phyloP scores from a whole-genome alignment of 2,888 invertebrate species.

The Drosophila histrio region DNA sequence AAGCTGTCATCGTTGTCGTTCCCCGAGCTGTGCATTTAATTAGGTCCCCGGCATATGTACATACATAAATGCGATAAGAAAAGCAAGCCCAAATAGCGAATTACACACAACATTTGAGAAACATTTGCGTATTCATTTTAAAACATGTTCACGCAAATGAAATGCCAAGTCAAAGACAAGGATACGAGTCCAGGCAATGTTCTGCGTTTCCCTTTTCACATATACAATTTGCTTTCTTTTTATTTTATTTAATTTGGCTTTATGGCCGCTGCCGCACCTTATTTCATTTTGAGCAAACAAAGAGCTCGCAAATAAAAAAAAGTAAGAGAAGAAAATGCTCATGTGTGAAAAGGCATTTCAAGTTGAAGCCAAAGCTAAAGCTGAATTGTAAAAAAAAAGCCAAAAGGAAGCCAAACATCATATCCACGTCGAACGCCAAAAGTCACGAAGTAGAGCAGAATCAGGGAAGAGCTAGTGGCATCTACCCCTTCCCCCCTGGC shows the following conservation, averaged over 20 bases:
- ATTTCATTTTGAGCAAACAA: slow-evolving; percentile 61
- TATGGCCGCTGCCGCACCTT: slow-evolving; percentile 73
- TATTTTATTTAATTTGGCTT: slow-evolving; percentile 75
- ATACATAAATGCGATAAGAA: slow-evolving; percentile 39
- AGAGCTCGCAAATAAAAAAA: slow-evolving; percentile 45
- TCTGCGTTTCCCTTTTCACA: slow-evolving; percentile 9
- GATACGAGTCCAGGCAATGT: slow-evolving; percentile 24
- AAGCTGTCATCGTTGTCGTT: slow-evolving; percentile 24
- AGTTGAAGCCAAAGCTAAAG: slow-evolving; percentile 17
- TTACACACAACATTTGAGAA: slow-evolving; percentile 68
- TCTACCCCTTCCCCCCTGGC: not conserved
- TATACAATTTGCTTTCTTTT: slow-evolving; percentile 23
- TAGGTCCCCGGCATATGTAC: slow-evolving; percentile 58
- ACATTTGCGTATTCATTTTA: slow-evolving; percentile 52
- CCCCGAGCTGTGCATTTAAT: slow-evolving; percentile 58
- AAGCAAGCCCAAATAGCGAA: slow-evolving; percentile 50
- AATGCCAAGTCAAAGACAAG: slow-evolving; percentile 57
- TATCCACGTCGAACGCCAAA: slow-evolving; percentile 62
- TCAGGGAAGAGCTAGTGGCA: slow-evolving; percentile 5
- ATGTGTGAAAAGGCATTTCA: slow-evolving; percentile 69
- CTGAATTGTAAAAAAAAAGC: slow-evolving; percentile 48
- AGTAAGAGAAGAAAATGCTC: slow-evolving; percentile 43
- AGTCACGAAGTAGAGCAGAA: slow-evolving; percentile 63
- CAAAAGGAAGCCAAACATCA: slow-evolving; percentile 63
- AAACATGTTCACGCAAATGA: slow-evolving; percentile 61